A percentile compares a stretch with the other conserved stretches of the same genome.
Evolutionary conservation across 2,113 vertebrate species (phyloP).

Genomic region (Leptocoma aspasia): DNA sequence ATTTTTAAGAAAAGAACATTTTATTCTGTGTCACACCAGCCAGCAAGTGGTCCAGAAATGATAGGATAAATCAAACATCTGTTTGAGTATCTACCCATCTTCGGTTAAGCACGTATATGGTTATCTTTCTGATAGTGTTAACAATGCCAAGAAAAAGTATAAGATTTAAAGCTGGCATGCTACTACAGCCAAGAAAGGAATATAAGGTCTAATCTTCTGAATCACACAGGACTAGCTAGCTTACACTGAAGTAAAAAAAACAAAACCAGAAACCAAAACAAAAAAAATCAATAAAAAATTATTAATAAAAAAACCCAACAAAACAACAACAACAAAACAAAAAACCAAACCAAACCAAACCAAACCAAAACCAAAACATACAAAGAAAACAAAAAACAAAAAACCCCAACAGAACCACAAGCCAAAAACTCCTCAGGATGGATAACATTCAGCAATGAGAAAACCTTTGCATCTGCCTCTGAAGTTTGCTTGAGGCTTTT

Average conservation of each 20-base stretch:
- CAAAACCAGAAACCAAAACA: not conserved
- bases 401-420: not conserved
- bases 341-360: not conserved
- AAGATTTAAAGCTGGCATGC: not conserved
- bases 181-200: not conserved
- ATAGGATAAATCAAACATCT: not conserved
- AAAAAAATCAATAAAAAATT: not conserved
- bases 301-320: not conserved
- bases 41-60: not conserved
- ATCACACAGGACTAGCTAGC: not conserved
- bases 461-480: not conserved
- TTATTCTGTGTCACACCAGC: not conserved
- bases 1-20: not conserved
- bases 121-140: not conserved
- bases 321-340: not conserved
- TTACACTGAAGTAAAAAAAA: not conserved
- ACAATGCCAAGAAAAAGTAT: not conserved
- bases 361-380: not conserved
- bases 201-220: not conserved
- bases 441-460: not conserved
- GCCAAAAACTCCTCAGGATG: accelerated
- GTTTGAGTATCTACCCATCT: not conserved
- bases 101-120: not conserved
- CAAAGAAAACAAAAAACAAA: not conserved
- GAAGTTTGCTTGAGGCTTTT: not conserved